These are phyloP conservation scores for Notarius lentiginosus DNA, from an alignment of 2,113 vertebrate genomes.

Conservation along the genomic window DNA sequence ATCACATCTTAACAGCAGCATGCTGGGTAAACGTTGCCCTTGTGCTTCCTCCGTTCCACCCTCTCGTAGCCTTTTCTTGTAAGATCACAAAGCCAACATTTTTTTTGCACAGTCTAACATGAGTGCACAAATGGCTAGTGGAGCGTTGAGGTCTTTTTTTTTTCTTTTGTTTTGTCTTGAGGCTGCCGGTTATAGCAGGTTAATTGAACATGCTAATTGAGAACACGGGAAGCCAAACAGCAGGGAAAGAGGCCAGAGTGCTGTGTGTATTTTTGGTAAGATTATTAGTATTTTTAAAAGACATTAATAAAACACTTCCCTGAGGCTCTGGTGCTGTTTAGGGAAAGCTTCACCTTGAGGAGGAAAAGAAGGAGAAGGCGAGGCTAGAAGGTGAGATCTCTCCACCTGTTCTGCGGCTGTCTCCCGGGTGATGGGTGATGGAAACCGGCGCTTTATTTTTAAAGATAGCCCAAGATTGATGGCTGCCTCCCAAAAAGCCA, in stretches of 20 bases:
- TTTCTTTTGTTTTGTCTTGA: conserved; percentile 33
- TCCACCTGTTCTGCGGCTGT: conserved; percentile 64
- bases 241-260: conserved; percentile 66
- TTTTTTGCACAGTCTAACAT: background rate
- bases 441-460: conserved; percentile 74
- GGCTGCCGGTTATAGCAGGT: conserved; percentile 68
- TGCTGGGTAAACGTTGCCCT: background rate
- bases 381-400: conserved; percentile 53
- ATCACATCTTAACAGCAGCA: conserved; percentile 34
- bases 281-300: conserved; percentile 74
- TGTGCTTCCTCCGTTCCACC: background rate
- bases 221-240: conserved; percentile 69
- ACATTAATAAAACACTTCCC: conserved; percentile 71
- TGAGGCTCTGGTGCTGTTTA: conserved; percentile 44
- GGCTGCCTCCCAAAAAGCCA: conserved; percentile 70
- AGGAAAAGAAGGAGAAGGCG: conserved; percentile 38
- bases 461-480: conserved; percentile 79
- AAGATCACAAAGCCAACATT: background rate
- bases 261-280: conserved; percentile 70
- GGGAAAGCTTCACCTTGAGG: conserved; percentile 73
- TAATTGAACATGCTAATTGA: conserved; percentile 78
- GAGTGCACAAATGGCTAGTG: conserved; percentile 34
- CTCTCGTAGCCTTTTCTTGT: background rate
- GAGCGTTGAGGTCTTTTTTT: conserved; percentile 11
- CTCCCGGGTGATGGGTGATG: conserved; percentile 74